Conservation (phyloP, 2,888 invertebrate species). For the Troilus luridus region DNA sequence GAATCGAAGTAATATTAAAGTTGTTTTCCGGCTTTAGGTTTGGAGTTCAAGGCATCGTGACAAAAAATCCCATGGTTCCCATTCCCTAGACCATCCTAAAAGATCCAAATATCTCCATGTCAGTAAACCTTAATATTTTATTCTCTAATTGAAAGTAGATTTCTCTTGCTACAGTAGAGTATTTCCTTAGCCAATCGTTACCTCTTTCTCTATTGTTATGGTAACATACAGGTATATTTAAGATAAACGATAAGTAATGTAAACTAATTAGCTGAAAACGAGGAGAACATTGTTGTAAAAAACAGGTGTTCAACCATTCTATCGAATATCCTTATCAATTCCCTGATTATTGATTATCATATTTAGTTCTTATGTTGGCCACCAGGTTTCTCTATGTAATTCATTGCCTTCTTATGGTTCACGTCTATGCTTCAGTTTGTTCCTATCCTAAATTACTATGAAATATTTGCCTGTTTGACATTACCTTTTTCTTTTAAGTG, state of each 20-base stretch:
- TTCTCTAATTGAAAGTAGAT: constrained; percentile 26
- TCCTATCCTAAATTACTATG: no score
- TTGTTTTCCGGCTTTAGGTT: constrained; percentile 57
- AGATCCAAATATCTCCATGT: constrained; percentile 70
- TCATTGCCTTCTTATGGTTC: no score
- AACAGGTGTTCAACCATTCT: not conserved
- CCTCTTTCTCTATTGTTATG: not conserved
- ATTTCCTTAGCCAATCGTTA: not conserved
- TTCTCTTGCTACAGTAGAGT: not conserved
- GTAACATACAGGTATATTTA: not conserved
- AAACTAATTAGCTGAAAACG: not conserved
- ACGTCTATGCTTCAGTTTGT: no score
- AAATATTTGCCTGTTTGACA: no score
- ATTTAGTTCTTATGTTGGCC: no score
- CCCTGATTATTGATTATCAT: no score
- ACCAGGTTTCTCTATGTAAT: no score
- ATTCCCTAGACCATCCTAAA: constrained; percentile 68
- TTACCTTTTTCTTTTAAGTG: no score
- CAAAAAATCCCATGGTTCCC: constrained; percentile 62
- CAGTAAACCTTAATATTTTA: constrained; percentile 37
- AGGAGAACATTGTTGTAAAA: not conserved
- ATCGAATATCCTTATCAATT: no score
- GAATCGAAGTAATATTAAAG: constrained; percentile 47
- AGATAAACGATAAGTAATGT: not conserved
- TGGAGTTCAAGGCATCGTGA: constrained; percentile 61